Evolutionary conservation across 2,797 vertebrate species (phyloP).

Genomic region (Bradypodion pumilum): DNA sequence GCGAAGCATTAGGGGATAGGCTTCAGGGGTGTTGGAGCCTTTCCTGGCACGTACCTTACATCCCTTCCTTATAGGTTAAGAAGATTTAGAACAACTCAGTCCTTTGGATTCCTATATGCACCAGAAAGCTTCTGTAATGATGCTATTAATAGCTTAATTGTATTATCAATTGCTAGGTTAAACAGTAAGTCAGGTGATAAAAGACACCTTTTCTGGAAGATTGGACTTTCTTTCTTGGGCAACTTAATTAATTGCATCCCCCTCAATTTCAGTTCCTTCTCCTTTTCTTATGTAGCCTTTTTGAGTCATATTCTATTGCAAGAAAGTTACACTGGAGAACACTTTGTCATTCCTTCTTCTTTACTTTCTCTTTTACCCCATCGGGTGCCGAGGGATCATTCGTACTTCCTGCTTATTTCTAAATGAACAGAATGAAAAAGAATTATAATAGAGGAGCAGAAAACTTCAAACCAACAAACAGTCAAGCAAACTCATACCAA

Average conservation of each 20-base stretch:
- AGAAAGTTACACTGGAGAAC: background rate
- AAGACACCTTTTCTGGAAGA: background rate
- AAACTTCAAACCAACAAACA: background rate
- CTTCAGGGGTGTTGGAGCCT: no score
- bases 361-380: no score
- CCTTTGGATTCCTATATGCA: background rate
- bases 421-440: background rate
- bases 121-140: background rate
- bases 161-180: constrained; percentile 7
- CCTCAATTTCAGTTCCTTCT: background rate
- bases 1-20: no score
- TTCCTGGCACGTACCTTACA: no score
- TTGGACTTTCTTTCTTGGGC: background rate
- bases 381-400: background rate
- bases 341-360: no score
- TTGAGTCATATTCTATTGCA: background rate
- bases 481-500: background rate
- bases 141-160: constrained; percentile 12
- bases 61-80: no score
- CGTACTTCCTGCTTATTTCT: background rate
- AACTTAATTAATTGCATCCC: background rate
- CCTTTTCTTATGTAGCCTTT: background rate
- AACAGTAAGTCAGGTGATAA: background rate
- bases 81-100: background rate
- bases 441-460: background rate